Evolutionary conservation across 2,888 invertebrate genomes (phyloP), one percentile per base, ranked within the genome.

Genomic region (Camponotus fellah): DNA sequence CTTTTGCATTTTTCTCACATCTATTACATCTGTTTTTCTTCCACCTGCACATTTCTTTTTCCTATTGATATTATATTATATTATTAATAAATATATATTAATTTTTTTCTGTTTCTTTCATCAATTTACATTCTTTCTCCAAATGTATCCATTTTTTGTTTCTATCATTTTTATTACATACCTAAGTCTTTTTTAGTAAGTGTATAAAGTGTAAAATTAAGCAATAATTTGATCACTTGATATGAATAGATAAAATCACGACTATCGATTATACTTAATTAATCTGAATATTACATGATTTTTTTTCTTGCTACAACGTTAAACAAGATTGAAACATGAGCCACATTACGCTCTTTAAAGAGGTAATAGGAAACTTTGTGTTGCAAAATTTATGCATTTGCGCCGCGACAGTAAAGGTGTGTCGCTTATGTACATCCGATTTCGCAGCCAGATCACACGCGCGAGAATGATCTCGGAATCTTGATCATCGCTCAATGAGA

Each of bases 401-500:
- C 46, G 40, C 37, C 21, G 34, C 49, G 49, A 12, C 56, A 32
- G n/a, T 26, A 34, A 71, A 77, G 77, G 56, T 66, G 66, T 69
- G 71, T 49, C 76, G 49, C 49, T 53, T 49, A 58, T 49, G 66
- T 77, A 46, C 60, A 77, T 68, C 37, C 74, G 53, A 82, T 53
- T 84, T 91, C 82, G 90, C 85, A 87, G 58, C 82, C 89, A 85
- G 68, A 80, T 88, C 88, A 86, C 86, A 88, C 82, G 69, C 83
- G 66, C 64, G 62, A 86, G 85, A 85, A 88, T 88, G 88, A 91
- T 91, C 87, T 86, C 80, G 83, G 90, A 91, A 91, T 91, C 88
- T 69, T 86, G 88, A 90, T 90, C 62, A 71, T 86, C 79, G 77
- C 81, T 76, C 83, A 77, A 65, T 62, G 72, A 87, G 84, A 85